Evolutionary conservation across 2,797 vertebrate genomes (phyloP).

Genomic region (Manis pentadactyla): DNA sequence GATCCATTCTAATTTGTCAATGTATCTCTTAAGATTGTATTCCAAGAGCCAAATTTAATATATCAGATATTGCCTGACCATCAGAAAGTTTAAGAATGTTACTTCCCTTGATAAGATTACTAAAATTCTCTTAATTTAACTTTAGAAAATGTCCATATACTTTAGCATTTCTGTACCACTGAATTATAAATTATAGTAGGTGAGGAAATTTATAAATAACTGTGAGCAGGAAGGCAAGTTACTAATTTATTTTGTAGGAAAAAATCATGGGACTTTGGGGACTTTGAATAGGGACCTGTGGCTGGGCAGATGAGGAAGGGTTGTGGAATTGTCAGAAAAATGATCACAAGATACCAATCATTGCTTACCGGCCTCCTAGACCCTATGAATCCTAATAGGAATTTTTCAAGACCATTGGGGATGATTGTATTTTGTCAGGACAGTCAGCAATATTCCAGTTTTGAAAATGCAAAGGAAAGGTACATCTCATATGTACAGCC

Average conservation of each 20-base stretch:
- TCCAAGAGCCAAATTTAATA: not conserved
- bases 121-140: not conserved
- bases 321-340: not conserved
- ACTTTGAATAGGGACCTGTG: not conserved
- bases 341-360: slow-evolving; percentile 52
- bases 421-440: slow-evolving; percentile 60
- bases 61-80: not conserved
- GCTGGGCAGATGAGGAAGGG: not conserved
- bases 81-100: not conserved
- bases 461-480: slow-evolving; percentile 62
- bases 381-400: slow-evolving; percentile 59
- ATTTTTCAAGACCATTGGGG: slow-evolving; percentile 52
- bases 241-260: not conserved
- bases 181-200: not conserved
- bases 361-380: slow-evolving; percentile 3
- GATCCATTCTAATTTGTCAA: not conserved
- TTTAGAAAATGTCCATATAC: not conserved
- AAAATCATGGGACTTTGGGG: not conserved
- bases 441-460: slow-evolving; percentile 72
- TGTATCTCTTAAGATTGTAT: not conserved
- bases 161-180: not conserved
- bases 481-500: slow-evolving; percentile 42
- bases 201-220: not conserved
- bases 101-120: not conserved
- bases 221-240: not conserved